These are phyloP conservation scores for Aspiorhynchus laticeps DNA, from an alignment of 2,113 vertebrate genomes.

Conservation along the genomic window DNA sequence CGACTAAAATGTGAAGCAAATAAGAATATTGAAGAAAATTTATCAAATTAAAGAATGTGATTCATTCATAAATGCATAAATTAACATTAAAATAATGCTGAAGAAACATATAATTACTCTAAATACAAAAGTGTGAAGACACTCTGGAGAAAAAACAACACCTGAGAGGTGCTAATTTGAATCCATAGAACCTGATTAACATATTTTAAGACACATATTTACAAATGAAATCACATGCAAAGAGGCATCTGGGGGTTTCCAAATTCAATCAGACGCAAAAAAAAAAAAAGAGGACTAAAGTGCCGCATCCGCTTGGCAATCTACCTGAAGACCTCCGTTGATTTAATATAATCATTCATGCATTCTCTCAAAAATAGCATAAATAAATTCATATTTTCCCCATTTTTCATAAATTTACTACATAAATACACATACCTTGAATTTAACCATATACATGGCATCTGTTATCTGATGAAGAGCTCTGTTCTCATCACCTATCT, in stretches of 20 bases:
- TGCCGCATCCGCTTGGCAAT: background rate
- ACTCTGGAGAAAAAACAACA: background rate
- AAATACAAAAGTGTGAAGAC: background rate
- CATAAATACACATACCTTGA: conserved; percentile 78
- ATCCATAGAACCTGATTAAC: background rate
- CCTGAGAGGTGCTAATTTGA: background rate
- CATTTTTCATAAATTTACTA: background rate
- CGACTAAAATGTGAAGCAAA: background rate
- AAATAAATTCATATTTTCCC: background rate
- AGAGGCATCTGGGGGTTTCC: background rate
- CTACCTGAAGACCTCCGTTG: background rate
- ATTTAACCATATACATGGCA: conserved; percentile 93
- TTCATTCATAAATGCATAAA: background rate
- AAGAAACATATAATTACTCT: background rate
- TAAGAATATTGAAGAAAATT: background rate
- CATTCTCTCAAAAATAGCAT: background rate
- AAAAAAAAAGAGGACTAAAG: background rate
- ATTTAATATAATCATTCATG: background rate
- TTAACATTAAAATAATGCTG: background rate
- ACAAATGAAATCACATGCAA: conserved; percentile 19
- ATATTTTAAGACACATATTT: conserved; percentile 5
- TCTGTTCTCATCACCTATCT: conserved; percentile 86
- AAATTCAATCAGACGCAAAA: conserved; percentile 19
- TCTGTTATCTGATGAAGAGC: conserved; percentile 90
- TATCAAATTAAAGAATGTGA: background rate